phyloP scores from a whole-genome alignment of 2,113 vertebrate genomes.

The Corydoras maculifer region DNA sequence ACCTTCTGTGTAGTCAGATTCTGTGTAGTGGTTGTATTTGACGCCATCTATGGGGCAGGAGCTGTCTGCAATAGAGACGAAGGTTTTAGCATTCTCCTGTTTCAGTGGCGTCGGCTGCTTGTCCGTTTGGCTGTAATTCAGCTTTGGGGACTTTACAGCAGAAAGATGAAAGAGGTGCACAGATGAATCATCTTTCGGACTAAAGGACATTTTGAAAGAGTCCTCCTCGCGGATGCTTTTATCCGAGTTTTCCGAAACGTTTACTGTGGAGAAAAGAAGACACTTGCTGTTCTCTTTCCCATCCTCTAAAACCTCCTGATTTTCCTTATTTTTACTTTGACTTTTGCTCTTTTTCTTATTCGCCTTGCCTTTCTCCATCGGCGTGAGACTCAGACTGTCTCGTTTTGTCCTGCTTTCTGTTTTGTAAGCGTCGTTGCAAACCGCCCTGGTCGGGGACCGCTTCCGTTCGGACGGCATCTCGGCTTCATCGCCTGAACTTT shows the following conservation, averaged over 20 bases:
- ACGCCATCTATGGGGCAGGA: constrained; percentile 72
- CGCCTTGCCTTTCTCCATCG: constrained; percentile 83
- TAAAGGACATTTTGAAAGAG: constrained; percentile 90
- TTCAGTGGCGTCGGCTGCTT: constrained; percentile 85
- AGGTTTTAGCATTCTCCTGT: constrained; percentile 86
- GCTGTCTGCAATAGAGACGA: constrained; percentile 78
- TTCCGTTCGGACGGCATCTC: constrained; percentile 78
- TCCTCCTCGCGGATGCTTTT: constrained; percentile 81
- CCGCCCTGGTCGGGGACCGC: constrained; percentile 69
- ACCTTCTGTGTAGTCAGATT: constrained; percentile 83
- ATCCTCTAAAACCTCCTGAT: constrained; percentile 83
- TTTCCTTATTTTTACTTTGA: constrained; percentile 97
- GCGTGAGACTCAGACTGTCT: constrained; percentile 46
- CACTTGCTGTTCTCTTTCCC: constrained; percentile 87
- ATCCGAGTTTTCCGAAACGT: constrained; percentile 77
- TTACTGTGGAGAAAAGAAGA: constrained; percentile 67
- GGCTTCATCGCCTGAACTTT: constrained; percentile 82
- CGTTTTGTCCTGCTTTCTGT: constrained; percentile 69
- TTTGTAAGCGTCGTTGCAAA: constrained; percentile 73
- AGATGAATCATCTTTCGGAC: constrained; percentile 90
- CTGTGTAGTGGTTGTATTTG: constrained; percentile 81
- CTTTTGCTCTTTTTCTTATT: constrained; percentile 88
- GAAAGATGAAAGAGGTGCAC: constrained; percentile 90
- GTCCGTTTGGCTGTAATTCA: constrained; percentile 81
- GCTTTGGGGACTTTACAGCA: constrained; percentile 86